Evolutionary conservation across 2,797 vertebrate species (phyloP).

Genomic region (Propithecus deckenii): DNA sequence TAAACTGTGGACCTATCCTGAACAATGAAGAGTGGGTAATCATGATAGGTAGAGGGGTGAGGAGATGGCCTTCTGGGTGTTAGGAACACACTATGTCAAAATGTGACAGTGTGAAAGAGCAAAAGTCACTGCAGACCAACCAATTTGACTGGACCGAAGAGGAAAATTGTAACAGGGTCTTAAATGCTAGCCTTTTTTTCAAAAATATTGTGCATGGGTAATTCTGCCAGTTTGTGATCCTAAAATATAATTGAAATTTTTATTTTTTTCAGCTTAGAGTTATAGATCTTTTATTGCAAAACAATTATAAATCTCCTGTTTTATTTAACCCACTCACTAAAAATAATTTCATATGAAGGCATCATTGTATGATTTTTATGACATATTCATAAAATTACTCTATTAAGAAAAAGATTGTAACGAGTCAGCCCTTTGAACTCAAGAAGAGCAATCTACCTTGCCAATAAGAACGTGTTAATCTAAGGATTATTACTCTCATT

Average conservation of each 20-base stretch:
- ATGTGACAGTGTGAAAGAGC: neutral
- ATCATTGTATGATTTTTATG: neutral
- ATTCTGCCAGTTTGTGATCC: neutral
- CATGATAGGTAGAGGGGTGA: neutral
- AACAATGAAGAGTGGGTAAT: neutral
- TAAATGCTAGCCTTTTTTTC: neutral
- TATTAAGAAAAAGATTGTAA: neutral
- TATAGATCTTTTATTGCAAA: neutral
- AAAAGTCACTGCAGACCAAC: neutral
- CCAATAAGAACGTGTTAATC: neutral
- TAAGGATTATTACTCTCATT: neutral
- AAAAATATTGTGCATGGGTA: neutral
- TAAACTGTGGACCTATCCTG: neutral
- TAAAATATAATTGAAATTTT: neutral
- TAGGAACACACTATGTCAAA: neutral
- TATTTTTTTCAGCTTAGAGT: neutral
- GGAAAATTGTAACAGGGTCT: neutral
- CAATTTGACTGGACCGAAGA: neutral
- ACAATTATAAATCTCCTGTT: neutral
- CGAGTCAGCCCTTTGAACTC: neutral
- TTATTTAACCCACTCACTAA: slow-evolving; percentile 8
- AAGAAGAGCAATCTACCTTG: neutral
- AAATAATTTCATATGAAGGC: neutral
- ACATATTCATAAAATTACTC: neutral
- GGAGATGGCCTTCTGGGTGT: neutral